These are phyloP conservation scores for Stomorhina lunata DNA, from an alignment of 2,888 invertebrate genomes.

Conservation along the genomic window DNA sequence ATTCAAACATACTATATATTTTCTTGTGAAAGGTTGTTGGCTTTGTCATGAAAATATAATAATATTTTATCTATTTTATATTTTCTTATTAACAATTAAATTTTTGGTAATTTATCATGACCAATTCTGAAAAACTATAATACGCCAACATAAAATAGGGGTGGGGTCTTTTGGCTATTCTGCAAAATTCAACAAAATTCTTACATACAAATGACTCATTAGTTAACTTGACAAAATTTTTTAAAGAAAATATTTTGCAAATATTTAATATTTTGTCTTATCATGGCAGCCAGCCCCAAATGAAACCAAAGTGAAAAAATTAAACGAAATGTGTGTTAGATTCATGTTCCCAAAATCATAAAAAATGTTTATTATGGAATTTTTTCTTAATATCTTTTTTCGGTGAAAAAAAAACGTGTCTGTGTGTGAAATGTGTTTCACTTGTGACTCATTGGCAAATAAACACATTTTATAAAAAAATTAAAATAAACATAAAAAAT, in stretches of 20 bases:
- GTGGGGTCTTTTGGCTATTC: no score
- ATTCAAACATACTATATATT: background rate
- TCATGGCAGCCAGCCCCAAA: conserved; percentile 23
- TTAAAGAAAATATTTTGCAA: background rate
- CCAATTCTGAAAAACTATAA: background rate
- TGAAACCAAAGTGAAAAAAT: conserved; percentile 12
- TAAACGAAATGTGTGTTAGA: background rate
- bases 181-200: background rate
- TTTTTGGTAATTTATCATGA: conserved; percentile 32
- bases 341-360: no score
- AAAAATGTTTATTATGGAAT: conserved; percentile 16
- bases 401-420: background rate
- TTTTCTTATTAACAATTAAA: conserved; percentile 31
- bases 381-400: conserved; percentile 2
- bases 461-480: conserved; percentile 27
- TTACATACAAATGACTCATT: conserved; percentile 33
- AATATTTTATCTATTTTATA: conserved; percentile 23
- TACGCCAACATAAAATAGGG: background rate
- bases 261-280: conserved; percentile 17
- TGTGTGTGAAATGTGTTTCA: no score
- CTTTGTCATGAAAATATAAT: conserved; percentile 45
- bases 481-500: background rate
- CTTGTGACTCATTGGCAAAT: conserved; percentile 45
- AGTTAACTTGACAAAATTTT: conserved; percentile 6
- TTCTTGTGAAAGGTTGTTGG: conserved; percentile 45